Evolutionary conservation across 2,113 vertebrate genomes (phyloP).

Genomic region (Tragelaphus imberbis): DNA sequence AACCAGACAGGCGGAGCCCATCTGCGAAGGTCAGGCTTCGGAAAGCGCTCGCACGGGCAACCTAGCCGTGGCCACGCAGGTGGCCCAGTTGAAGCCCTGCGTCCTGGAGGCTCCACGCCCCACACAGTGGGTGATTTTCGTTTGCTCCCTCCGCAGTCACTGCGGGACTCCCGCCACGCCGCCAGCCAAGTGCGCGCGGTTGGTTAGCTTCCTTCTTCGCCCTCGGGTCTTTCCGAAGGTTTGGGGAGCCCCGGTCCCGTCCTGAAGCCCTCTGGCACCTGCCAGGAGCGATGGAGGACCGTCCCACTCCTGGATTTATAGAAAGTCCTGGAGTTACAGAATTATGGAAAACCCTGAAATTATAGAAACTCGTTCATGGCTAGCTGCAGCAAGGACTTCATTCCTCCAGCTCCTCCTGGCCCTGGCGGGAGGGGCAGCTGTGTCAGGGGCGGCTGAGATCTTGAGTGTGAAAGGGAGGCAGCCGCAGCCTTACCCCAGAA

Average conservation of each 20-base stretch:
- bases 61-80: not conserved
- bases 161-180: not conserved
- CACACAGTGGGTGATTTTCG: not conserved
- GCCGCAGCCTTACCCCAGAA: not conserved
- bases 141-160: not conserved
- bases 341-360: not conserved
- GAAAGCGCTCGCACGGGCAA: too few relatives aligned
- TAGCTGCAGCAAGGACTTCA: not conserved
- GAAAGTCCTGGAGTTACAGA: not conserved
- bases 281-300: not conserved
- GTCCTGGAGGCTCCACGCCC: not conserved
- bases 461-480: not conserved
- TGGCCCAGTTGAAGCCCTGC: not conserved
- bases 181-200: accelerated
- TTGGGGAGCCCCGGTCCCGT: accelerated
- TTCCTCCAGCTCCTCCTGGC: not conserved
- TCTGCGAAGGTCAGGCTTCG: accelerated
- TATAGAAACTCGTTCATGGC: not conserved
- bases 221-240: not conserved
- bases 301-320: not conserved
- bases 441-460: accelerated
- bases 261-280: not conserved
- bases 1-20: too few relatives aligned
- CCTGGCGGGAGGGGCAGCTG: not conserved
- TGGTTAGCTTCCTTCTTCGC: not conserved